Evolutionary conservation across 2,888 invertebrate genomes (phyloP).

Genomic region (Diarsia dahlii): DNA sequence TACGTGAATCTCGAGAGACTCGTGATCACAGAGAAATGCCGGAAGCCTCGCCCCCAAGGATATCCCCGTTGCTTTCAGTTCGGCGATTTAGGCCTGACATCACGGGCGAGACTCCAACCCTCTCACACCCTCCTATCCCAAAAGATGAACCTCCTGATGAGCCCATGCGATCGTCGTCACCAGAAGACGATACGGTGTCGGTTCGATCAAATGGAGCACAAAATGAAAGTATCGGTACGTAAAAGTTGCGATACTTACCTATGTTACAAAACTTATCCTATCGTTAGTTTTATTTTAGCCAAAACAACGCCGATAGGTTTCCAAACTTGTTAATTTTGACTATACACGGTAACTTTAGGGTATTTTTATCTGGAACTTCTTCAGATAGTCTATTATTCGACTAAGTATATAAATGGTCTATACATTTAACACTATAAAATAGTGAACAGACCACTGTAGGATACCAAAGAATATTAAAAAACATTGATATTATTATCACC

Average conservation of each 20-base stretch:
- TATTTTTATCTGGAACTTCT: background rate
- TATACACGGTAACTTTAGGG: background rate
- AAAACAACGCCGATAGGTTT: background rate
- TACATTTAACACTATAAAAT: too few relatives aligned
- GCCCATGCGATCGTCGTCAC: constrained; percentile 89
- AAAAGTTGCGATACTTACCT: constrained; percentile 20
- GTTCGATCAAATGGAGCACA: constrained; percentile 89
- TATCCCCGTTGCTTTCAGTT: constrained; percentile 87
- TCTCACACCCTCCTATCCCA: constrained; percentile 88
- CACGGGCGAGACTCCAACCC: constrained; percentile 80
- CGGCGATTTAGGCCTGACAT: constrained; percentile 86
- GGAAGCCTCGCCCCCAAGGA: constrained; percentile 87
- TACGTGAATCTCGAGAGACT: constrained; percentile 79
- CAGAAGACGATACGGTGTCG: constrained; percentile 91
- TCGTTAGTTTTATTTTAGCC: background rate
- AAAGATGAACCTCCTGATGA: constrained; percentile 90
- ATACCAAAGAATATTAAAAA: too few relatives aligned
- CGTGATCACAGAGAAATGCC: constrained; percentile 83
- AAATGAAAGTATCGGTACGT: constrained; percentile 90
- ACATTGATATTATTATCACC: background rate
- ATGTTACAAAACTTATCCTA: background rate
- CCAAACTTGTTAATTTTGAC: background rate
- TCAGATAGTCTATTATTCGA: background rate
- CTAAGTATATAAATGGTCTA: too few relatives aligned
- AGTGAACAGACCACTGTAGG: too few relatives aligned